Evolutionary conservation across 2,797 vertebrate species (phyloP).

Genomic region (Manis javanica): DNA sequence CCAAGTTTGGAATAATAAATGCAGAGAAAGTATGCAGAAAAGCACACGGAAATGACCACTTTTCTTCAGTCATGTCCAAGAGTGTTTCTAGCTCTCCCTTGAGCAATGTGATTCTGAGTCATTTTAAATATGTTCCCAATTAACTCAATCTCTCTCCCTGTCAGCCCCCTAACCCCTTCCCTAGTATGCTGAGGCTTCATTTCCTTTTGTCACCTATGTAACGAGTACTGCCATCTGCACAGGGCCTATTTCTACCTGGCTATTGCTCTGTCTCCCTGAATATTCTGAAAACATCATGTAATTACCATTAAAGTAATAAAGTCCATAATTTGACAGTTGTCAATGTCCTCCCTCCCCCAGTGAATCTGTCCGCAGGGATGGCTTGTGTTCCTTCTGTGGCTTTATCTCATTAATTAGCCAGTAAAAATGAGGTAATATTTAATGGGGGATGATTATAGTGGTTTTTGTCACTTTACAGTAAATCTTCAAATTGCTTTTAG

Average conservation of each 20-base stretch:
- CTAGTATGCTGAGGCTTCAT: neutral
- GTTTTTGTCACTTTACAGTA: neutral
- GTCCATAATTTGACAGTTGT: neutral
- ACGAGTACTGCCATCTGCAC: neutral
- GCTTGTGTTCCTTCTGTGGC: neutral
- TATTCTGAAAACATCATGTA: neutral
- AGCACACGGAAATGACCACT: neutral
- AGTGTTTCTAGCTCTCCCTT: neutral
- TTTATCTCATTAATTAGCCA: conserved; percentile 2
- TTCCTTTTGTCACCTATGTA: neutral
- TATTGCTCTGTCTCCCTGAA: neutral
- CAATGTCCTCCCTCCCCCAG: neutral
- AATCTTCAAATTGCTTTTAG: neutral
- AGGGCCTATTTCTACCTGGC: neutral
- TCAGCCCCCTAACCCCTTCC: neutral
- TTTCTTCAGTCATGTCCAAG: neutral
- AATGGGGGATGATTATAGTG: neutral
- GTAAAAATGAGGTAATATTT: conserved; percentile 9
- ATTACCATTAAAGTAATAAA: neutral
- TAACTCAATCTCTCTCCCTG: neutral
- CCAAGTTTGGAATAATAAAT: conserved; percentile 4
- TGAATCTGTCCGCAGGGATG: neutral
- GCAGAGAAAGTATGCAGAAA: neutral
- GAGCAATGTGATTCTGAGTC: neutral
- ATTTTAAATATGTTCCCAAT: neutral